Evolutionary conservation across 1,140 invertebrate genomes (phyloP), one percentile per base, ranked within the genome.

Genomic region (Papilio glaucus): DNA sequence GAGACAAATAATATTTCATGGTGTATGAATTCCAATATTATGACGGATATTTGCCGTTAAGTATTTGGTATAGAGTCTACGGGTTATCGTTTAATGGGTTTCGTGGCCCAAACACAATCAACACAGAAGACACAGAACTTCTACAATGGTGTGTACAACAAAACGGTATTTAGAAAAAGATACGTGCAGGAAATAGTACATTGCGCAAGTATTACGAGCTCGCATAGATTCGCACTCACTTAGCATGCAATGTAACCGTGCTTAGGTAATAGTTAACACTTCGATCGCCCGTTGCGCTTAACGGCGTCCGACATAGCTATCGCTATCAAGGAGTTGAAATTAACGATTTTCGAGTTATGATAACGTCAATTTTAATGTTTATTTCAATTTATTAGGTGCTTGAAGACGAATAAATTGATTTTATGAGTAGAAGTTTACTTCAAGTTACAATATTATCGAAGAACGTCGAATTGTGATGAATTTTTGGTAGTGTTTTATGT

Each of bases 191-290:
- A 77, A 74, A 71, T 68, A 70, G 53, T 82, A 41, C 80, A 84
- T 84, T 84, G 77, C 80, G 82, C 73, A 84, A 84, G 39, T 4
- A 13, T 29, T 65, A 74, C 73, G 45, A 70, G 71, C 49, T 53
- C 65, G 71, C 77, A 77, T 77, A 79, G 73, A 73, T 75, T 74
- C 63, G 67, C 71, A 71, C 60, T 72, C 79, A 79, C 77, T 84
- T 82, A 81, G 76, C 76, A 84, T 81, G 77, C 82, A 78, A 70
- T 81, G 79, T 77, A 73, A 77, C 77, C 74, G 61, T 39, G 67
- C 49, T 81, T 72, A 75, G 61, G 82, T 80, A 84, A 84, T 76
- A 78, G 21, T 75, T 77, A 73, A 70, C 76, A 72, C 72, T 74
- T 78, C 70, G 71, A 69, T 37, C 76, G 71, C 71, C 45, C 49